These are phyloP conservation scores for Sinopyrophorus schimmeli DNA, from an alignment of 2,888 invertebrate genomes.

Conservation along the genomic window DNA sequence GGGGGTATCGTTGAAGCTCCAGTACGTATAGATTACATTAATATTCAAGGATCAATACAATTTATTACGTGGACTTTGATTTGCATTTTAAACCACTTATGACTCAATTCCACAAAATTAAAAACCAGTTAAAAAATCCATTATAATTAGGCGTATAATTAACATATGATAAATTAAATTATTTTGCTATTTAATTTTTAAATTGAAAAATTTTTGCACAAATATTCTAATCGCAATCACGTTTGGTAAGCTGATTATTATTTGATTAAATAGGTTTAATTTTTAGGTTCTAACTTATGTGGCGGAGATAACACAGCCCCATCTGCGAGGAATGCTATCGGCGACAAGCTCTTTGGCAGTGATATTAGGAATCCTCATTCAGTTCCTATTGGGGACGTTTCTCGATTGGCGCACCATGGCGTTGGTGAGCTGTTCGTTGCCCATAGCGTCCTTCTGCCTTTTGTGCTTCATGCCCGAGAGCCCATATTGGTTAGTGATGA, in stretches of 20 bases:
- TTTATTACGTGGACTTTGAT: no score
- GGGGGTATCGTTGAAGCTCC: conserved; percentile 83
- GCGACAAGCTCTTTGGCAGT: conserved; percentile 77
- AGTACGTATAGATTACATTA: conserved; percentile 57
- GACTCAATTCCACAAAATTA: no score
- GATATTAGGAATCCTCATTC: conserved; percentile 74
- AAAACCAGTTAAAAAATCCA: no score
- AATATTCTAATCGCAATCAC: no score
- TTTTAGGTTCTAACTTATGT: conserved; percentile 77
- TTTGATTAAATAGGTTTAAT: no score
- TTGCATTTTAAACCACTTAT: no score
- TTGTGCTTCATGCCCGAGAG: conserved; percentile 79
- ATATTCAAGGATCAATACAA: no score
- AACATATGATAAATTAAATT: no score
- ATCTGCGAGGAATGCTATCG: conserved; percentile 72
- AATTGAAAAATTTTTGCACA: no score
- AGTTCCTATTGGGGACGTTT: conserved; percentile 73
- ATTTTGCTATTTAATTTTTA: no score
- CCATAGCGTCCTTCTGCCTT: conserved; percentile 65
- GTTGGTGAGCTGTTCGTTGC: conserved; percentile 67
- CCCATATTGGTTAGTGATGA: conserved; percentile 77
- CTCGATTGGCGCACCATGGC: conserved; percentile 74
- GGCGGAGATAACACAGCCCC: conserved; percentile 81
- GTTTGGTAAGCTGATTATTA: no score
- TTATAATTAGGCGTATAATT: no score